phyloP scores from a whole-genome alignment of 2,888 invertebrate genomes.

The Bugula neritina region DNA sequence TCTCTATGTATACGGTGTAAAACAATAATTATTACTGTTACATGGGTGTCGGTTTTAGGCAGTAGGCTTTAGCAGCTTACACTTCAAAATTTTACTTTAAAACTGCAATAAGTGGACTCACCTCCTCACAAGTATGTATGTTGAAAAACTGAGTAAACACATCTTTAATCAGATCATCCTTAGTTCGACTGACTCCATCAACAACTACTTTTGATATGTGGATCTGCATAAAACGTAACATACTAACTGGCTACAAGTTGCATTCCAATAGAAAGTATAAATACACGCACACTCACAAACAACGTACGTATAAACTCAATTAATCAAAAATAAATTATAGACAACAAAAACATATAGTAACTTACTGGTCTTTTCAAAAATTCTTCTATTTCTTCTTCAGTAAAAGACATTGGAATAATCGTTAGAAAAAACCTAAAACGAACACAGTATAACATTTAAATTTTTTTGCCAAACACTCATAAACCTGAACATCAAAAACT shows the following conservation, averaged over 20 bases:
- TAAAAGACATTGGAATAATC: background rate
- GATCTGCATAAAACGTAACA: conserved; percentile 56
- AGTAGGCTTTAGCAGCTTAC: no score
- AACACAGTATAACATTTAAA: no score
- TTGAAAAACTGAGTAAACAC: background rate
- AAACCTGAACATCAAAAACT: no score
- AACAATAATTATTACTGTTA: no score
- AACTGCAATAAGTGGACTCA: no score
- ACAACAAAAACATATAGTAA: background rate
- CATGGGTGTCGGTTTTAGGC: no score
- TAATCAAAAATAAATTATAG: background rate
- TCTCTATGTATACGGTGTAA: no score
- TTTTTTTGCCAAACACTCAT: no score
- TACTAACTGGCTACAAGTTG: no score
- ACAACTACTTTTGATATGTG: conserved; percentile 79
- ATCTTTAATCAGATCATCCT: conserved; percentile 63
- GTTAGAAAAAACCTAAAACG: no score
- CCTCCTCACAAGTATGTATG: background rate
- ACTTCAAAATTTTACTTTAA: no score
- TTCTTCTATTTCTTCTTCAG: background rate
- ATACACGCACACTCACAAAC: background rate
- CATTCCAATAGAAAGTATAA: background rate
- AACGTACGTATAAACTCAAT: no score
- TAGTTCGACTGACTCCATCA: conserved; percentile 77
- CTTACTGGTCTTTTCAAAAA: background rate